phyloP scores from a whole-genome alignment of 2,888 invertebrate species.

The Agrenia bidenticulata region DNA sequence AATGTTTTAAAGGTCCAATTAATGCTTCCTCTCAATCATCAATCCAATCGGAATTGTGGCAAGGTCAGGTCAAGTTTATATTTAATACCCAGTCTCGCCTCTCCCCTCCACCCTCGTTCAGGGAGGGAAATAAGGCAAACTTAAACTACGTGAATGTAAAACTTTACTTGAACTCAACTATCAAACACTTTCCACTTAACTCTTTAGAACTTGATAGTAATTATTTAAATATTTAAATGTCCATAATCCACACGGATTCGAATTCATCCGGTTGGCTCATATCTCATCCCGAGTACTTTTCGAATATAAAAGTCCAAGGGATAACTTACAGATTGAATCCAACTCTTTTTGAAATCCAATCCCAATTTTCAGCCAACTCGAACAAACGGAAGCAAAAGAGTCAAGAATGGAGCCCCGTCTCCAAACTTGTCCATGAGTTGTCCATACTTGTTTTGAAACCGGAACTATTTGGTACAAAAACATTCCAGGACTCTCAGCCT shows the following conservation, averaged over 20 bases:
- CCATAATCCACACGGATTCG: constrained; percentile 19
- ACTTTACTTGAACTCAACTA: too few relatives aligned
- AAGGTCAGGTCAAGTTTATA: too few relatives aligned
- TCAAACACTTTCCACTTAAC: too few relatives aligned
- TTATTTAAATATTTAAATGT: constrained; percentile 25
- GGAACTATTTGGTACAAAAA: background rate
- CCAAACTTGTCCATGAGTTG: background rate
- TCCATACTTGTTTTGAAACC: background rate
- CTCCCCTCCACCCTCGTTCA: too few relatives aligned
- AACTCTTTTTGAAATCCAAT: constrained; percentile 59
- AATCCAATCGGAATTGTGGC: too few relatives aligned
- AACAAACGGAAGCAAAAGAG: constrained; percentile 2
- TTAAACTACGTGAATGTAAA: too few relatives aligned
- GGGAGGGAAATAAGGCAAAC: too few relatives aligned
- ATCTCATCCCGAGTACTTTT: constrained; percentile 42
- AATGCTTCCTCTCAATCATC: too few relatives aligned
- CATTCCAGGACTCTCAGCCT: background rate
- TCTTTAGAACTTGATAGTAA: too few relatives aligned
- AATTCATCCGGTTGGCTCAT: constrained; percentile 42
- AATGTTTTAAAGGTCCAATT: too few relatives aligned
- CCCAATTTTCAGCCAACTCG: constrained; percentile 56
- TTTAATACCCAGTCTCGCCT: too few relatives aligned
- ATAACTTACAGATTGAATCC: constrained; percentile 55
- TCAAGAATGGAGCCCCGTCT: background rate
- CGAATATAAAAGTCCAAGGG: constrained; percentile 27